These are phyloP conservation scores for Biston stratarius DNA, from an alignment of 2,888 invertebrate species.

Conservation along the genomic window DNA sequence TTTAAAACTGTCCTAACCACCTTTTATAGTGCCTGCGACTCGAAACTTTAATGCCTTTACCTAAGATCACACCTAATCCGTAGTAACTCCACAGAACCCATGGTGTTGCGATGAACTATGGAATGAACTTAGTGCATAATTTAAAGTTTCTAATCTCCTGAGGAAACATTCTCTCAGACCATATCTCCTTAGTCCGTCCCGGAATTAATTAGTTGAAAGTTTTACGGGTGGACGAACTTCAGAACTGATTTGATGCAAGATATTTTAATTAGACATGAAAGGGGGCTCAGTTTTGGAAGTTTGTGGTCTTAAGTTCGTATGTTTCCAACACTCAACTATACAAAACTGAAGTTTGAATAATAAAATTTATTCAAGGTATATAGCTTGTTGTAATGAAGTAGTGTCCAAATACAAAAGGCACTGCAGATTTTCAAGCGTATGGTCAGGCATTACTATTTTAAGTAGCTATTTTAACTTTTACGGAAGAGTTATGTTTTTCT, in stretches of 20 bases:
- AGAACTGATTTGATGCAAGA: constrained; percentile 22
- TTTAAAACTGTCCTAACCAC: background rate
- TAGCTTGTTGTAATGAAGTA: no score
- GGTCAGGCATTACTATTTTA: no score
- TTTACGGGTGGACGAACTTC: constrained; percentile 24
- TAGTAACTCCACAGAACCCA: constrained; percentile 14
- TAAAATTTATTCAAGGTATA: background rate
- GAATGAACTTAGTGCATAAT: constrained; percentile 34
- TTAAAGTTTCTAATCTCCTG: constrained; percentile 33
- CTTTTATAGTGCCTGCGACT: constrained; percentile 1
- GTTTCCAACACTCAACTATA: background rate
- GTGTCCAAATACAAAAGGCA: no score
- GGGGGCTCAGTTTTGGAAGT: constrained; percentile 17
- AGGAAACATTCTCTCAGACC: constrained; percentile 26
- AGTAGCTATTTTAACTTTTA: no score
- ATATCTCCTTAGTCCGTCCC: constrained; percentile 29
- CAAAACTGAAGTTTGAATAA: background rate
- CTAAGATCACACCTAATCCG: constrained; percentile 29
- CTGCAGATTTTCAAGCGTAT: background rate
- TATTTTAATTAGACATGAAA: constrained; percentile 23
- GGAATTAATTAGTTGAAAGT: constrained; percentile 32
- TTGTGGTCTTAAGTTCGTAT: constrained; percentile 1
- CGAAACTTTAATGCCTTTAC: constrained; percentile 36
- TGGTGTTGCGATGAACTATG: constrained; percentile 25
- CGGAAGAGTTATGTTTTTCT: no score